Conservation (phyloP, 2,113 vertebrate genomes). For the Lepus europaeus region DNA sequence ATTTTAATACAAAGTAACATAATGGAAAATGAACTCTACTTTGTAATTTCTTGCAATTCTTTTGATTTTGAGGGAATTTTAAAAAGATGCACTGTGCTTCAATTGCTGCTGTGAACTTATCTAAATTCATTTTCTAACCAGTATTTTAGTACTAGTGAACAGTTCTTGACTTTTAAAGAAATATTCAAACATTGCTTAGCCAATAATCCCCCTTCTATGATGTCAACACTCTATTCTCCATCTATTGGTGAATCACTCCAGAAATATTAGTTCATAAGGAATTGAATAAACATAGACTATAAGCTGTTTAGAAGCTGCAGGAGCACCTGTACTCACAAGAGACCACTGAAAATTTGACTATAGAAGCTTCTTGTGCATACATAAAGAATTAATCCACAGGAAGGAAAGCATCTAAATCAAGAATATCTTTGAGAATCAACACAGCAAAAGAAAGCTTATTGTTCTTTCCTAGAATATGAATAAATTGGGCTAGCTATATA, state of each 20-base stretch:
- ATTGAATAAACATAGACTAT: conserved; percentile 2
- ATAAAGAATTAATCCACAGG: conserved; percentile 58
- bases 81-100: neutral
- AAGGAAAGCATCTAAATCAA: conserved; percentile 70
- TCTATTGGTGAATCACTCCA: conserved; percentile 35
- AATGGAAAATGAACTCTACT: neutral
- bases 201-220: neutral
- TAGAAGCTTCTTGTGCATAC: conserved; percentile 12
- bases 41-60: neutral
- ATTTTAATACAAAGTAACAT: neutral
- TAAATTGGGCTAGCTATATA: conserved; percentile 65
- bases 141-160: conserved; percentile 2
- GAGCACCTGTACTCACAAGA: conserved; percentile 42
- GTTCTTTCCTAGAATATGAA: conserved; percentile 49
- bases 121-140: conserved; percentile 51
- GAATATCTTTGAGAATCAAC: conserved; percentile 58
- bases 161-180: conserved; percentile 18
- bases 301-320: conserved; percentile 17
- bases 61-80: neutral
- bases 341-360: conserved; percentile 19
- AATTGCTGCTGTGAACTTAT: neutral
- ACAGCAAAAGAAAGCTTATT: conserved; percentile 53
- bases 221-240: neutral
- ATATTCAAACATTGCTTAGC: neutral
- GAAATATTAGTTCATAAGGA: conserved; percentile 20